phyloP scores from a whole-genome alignment of 2,113 vertebrate genomes.

The Empidonax alnorum region DNA sequence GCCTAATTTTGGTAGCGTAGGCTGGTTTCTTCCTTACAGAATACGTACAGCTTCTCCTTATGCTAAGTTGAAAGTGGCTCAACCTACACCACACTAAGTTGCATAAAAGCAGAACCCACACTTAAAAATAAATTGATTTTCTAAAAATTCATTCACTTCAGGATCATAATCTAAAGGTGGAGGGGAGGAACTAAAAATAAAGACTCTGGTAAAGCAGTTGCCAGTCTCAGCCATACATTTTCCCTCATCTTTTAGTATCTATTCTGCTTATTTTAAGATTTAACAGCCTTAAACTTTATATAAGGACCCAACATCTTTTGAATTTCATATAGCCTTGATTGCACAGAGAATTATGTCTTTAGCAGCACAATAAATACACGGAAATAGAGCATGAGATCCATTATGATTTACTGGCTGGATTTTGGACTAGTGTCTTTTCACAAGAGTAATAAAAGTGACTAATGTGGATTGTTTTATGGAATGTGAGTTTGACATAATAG shows the following conservation, averaged over 20 bases:
- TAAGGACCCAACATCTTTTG: background rate
- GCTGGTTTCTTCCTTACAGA: background rate
- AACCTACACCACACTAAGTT: background rate
- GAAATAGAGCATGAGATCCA: background rate
- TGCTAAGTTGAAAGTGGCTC: background rate
- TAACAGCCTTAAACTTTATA: background rate
- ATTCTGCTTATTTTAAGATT: background rate
- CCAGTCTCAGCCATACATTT: background rate
- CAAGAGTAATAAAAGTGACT: background rate
- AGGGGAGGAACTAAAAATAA: background rate
- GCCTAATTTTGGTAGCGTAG: background rate
- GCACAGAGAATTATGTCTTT: background rate
- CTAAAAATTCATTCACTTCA: background rate
- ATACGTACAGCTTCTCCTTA: background rate
- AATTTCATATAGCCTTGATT: background rate
- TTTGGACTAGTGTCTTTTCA: background rate
- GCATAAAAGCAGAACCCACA: background rate
- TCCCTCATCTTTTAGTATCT: background rate
- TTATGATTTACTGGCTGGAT: background rate
- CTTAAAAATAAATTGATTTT: background rate
- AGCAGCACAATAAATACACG: background rate
- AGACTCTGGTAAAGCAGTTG: background rate
- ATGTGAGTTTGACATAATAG: background rate
- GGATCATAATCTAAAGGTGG: background rate
- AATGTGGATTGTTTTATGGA: accelerated